phyloP scores from a whole-genome alignment of 64 coral and sea anemone genomes.

The Porites lutea region DNA sequence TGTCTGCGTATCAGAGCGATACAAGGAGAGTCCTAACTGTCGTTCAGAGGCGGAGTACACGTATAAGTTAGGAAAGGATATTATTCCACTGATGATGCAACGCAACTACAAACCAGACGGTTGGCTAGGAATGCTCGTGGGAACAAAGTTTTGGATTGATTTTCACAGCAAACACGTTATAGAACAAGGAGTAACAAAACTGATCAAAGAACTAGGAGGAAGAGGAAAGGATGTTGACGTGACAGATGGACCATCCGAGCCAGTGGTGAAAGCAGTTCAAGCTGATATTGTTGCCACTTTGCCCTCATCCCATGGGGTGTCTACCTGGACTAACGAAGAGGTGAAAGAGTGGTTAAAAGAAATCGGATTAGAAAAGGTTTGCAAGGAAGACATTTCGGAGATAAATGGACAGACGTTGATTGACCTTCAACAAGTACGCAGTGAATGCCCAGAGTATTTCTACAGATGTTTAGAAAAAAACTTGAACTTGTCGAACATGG shows the following conservation, averaged over 20 bases:
- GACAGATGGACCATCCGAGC: too few relatives aligned
- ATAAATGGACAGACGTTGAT: not conserved
- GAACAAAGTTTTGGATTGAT: conserved; percentile 45
- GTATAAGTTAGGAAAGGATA: conserved; percentile 47
- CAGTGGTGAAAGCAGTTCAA: too few relatives aligned
- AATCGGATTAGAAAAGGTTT: not conserved
- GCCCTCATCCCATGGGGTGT: too few relatives aligned
- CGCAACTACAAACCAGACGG: conserved; percentile 39
- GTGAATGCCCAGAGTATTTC: too few relatives aligned
- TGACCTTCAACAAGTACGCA: not conserved
- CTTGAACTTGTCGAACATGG: not conserved
- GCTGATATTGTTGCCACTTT: not conserved
- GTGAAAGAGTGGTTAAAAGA: too few relatives aligned
- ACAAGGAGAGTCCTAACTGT: conserved; percentile 73
- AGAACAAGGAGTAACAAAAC: too few relatives aligned
- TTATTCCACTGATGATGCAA: conserved; percentile 53
- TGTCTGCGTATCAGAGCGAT: conserved; percentile 57
- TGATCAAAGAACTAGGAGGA: too few relatives aligned
- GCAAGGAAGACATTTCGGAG: too few relatives aligned
- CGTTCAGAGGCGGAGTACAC: conserved; percentile 64
- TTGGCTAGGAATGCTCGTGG: conserved; percentile 59
- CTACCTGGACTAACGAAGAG: too few relatives aligned
- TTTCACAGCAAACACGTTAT: not conserved
- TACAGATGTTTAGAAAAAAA: not conserved
- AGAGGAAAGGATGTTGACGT: too few relatives aligned